Evolutionary conservation across 2,113 vertebrate species (phyloP), one percentile per base, ranked within the genome.

Genomic region (Vanacampus margaritifer): DNA sequence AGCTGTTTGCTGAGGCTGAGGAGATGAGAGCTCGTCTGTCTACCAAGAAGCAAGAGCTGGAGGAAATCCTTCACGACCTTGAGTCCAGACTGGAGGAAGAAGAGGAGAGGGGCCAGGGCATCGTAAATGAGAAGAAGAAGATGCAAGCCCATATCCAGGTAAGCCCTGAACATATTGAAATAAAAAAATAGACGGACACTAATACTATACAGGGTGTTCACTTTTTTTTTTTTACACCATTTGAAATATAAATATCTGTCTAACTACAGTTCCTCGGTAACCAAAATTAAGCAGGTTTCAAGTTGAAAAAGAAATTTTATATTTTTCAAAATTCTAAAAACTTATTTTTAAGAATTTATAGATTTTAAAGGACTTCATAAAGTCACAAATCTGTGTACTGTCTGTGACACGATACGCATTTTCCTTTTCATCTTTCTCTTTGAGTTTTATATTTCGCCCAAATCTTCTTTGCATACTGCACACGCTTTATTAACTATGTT

Each of bases 71-170:
- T 7, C 95, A 98, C 7, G 97, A 99, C 82, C 86, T 99, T 77
- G 97, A 99, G 82, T 97, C 97, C 39, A 91, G 97, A n/a, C 94
- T 99, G 54, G 97, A 99, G 79, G 97, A 99, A 41, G 97, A 99
- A 51, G 97, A 99, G 68, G 97, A 99, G 84, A 89, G 97, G 82
- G 95, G 89, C 82, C 96, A 98, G 79, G 86, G 92, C 53, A 6
- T 97, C 84, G 94, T 96, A 84, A 97, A 94, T 13, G 97, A 99
- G 64, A 99, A 98, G 88, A 99, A 98, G 88, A 98, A 98, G 85
- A 98, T 98, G 97, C 96, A 99, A 79, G 82, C 94, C 0, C 96
- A 99, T 46, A 93, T 99, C 76, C 96, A 98, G 94, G 97, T 98
- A 24, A 51, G 75, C 59, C 9, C 13, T 1, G 6, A 11, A 9